A percentile compares a stretch with the other conserved stretches of the same genome.
Evolutionary conservation across 2,888 invertebrate species (phyloP).

Genomic region (Argynnis bischoffii): DNA sequence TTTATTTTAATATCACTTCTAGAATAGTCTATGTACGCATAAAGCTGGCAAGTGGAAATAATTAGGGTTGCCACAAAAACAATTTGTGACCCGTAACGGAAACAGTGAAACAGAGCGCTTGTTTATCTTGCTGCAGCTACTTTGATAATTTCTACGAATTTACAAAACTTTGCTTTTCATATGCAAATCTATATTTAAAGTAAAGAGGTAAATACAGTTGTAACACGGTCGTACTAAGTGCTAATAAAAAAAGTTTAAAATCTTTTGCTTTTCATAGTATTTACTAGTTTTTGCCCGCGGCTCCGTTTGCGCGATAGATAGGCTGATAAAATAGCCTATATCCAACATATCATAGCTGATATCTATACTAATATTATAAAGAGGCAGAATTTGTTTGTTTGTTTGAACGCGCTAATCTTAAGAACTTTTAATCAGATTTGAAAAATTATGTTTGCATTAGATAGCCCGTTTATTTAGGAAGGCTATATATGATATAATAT

Average conservation of each 20-base stretch:
- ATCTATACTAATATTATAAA: too few species aligned
- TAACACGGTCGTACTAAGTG: background rate
- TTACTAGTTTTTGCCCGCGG: too few species aligned
- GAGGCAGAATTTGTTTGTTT: too few species aligned
- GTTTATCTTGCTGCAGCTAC: conserved; percentile 38
- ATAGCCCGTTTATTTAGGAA: too few species aligned
- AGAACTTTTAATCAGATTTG: too few species aligned
- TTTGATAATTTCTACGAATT: conserved; percentile 39
- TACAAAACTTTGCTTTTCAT: conserved; percentile 31
- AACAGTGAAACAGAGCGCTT: conserved; percentile 38
- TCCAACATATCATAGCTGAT: too few species aligned
- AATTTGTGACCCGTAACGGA: conserved; percentile 76
- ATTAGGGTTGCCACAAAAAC: conserved; percentile 74
- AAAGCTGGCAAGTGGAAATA: conserved; percentile 76
- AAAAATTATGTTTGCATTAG: too few species aligned
- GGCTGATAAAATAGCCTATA: too few species aligned
- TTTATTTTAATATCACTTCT: conserved; percentile 43
- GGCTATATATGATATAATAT: too few species aligned
- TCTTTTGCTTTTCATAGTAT: background rate
- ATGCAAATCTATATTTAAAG: conserved; percentile 30
- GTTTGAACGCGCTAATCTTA: too few species aligned
- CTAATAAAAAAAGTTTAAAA: background rate
- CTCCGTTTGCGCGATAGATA: too few species aligned
- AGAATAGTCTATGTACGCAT: conserved; percentile 39
- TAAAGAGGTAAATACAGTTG: background rate